Evolutionary conservation across 2,888 invertebrate species (phyloP).

Genomic region (Chironomus tentans): DNA sequence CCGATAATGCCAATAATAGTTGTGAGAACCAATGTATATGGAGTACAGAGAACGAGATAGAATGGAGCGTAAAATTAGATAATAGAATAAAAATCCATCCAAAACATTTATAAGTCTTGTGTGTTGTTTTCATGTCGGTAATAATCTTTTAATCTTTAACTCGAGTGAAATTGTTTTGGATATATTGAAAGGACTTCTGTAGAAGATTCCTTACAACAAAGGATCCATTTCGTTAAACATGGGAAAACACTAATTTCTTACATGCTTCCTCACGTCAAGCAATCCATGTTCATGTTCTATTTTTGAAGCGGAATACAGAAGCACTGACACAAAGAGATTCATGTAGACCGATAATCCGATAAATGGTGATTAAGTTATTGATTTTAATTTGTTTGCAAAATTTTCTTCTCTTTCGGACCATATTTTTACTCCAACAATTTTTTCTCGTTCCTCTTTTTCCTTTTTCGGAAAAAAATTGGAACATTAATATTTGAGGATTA

Average conservation of each 20-base stretch:
- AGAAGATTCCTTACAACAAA: neutral
- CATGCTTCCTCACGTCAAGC: too few species aligned
- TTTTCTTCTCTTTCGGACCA: neutral
- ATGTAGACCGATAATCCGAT: conserved; percentile 17
- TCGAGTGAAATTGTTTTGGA: conserved; percentile 13
- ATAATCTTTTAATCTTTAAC: conserved; percentile 26
- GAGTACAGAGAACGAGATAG: neutral
- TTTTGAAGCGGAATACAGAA: neutral
- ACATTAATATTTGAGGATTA: neutral
- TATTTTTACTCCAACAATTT: neutral
- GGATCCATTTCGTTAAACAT: conserved; percentile 3
- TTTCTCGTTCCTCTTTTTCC: neutral
- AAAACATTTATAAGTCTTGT: conserved; percentile 21
- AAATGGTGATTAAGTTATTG: conserved; percentile 21
- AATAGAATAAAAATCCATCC: conserved; percentile 15
- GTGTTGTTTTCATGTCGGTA: conserved; percentile 11
- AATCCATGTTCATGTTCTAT: neutral
- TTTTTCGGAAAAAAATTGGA: neutral
- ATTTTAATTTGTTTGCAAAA: conserved; percentile 17
- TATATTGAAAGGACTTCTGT: conserved; percentile 2
- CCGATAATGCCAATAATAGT: conserved; percentile 5
- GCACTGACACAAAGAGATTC: neutral
- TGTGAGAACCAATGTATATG: conserved; percentile 1
- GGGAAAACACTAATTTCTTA: neutral
- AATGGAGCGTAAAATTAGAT: conserved; percentile 25